Evolutionary conservation across 2,113 vertebrate species (phyloP).

Genomic region (Microcebus griseorufus): DNA sequence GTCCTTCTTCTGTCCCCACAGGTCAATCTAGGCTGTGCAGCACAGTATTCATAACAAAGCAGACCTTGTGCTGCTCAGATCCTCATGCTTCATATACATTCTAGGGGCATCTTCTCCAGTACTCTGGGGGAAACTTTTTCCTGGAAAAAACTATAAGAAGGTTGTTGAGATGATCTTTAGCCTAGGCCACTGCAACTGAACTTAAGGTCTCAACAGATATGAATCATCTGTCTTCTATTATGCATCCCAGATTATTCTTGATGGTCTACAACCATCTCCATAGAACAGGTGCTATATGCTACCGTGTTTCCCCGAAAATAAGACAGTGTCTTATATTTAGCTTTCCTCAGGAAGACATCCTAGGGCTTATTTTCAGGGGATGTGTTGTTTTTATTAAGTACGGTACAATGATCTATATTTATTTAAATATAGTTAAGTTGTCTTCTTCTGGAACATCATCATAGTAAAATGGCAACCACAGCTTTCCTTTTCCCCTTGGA

Average conservation of each 20-base stretch:
- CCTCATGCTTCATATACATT: neutral
- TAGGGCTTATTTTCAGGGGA: no score
- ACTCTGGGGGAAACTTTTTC: neutral
- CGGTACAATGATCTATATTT: no score
- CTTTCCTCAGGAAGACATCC: no score
- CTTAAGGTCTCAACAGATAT: neutral
- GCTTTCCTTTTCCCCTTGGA: no score
- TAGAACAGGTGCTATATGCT: no score
- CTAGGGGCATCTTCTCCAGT: neutral
- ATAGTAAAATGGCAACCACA: no score
- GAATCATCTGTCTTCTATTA: neutral
- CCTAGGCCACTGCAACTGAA: no score
- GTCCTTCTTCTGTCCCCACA: neutral
- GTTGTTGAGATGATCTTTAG: neutral
- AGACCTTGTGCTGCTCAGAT: neutral
- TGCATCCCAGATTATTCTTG: neutral
- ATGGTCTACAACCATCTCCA: neutral
- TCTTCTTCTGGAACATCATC: no score
- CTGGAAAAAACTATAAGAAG: neutral
- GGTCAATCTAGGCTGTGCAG: neutral
- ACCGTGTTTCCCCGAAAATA: no score
- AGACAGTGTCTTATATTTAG: no score
- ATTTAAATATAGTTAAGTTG: no score
- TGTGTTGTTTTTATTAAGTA: no score
- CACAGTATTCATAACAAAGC: neutral